These are phyloP conservation scores for Vipera latastei DNA, from an alignment of 2,797 vertebrate species.

Conservation along the genomic window DNA sequence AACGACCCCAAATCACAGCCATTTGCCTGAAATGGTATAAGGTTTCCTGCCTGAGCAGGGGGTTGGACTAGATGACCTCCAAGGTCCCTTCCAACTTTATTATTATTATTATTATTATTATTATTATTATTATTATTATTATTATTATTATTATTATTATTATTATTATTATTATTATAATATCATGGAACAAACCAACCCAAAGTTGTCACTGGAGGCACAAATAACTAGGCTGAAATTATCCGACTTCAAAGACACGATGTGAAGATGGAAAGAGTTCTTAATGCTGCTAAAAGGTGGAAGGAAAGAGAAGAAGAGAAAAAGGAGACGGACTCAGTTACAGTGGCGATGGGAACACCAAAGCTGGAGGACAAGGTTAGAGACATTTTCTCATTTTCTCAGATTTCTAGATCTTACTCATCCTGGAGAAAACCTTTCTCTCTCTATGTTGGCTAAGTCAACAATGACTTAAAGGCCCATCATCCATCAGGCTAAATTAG, in stretches of 20 bases:
- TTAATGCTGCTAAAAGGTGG: neutral
- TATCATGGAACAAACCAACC: neutral
- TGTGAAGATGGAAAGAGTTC: neutral
- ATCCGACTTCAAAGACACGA: neutral
- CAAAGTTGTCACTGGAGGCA: neutral
- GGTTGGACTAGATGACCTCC: too few species aligned
- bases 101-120: too few species aligned
- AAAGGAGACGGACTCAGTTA: neutral
- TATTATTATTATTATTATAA: too few species aligned
- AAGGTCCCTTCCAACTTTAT: too few species aligned
- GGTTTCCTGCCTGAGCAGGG: too few species aligned
- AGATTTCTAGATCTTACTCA: neutral
- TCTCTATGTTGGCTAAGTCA: neutral
- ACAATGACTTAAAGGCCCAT: neutral
- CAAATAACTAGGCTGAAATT: neutral
- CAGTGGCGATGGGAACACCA: neutral
- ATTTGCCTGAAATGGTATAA: too few species aligned
- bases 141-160: too few species aligned
- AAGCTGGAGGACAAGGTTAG: neutral
- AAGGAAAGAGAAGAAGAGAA: neutral
- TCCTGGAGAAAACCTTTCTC: neutral
- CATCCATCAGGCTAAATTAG: neutral
- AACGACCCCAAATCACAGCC: neutral
- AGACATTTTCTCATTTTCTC: neutral
- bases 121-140: too few species aligned